These are phyloP conservation scores for Tachuris rubrigastra DNA, from an alignment of 2,113 vertebrate species.

Conservation along the genomic window DNA sequence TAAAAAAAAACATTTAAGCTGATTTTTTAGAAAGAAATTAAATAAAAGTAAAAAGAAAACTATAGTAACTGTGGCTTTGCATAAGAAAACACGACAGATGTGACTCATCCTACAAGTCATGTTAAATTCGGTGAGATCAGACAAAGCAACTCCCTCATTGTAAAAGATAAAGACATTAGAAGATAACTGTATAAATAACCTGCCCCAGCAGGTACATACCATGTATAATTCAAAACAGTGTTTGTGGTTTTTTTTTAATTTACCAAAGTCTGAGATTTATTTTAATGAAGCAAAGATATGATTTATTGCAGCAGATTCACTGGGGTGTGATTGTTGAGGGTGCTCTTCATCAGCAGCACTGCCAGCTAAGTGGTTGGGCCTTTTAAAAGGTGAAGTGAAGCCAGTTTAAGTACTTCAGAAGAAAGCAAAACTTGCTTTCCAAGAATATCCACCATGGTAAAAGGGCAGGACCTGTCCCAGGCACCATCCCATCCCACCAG, in stretches of 20 bases:
- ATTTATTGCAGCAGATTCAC: neutral
- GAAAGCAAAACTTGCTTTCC: neutral
- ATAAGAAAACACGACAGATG: neutral
- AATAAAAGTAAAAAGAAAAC: neutral
- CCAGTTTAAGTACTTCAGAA: neutral
- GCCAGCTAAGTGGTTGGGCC: neutral
- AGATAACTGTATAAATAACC: neutral
- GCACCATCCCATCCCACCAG: neutral
- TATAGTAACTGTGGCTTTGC: neutral
- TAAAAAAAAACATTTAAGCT: neutral
- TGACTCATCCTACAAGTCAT: neutral
- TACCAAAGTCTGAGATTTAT: neutral
- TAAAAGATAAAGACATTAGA: neutral
- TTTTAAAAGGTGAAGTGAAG: neutral
- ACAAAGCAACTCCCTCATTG: neutral
- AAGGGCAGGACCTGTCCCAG: neutral
- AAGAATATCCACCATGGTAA: accelerated
- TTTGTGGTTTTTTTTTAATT: neutral
- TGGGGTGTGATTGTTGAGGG: neutral
- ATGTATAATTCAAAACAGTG: neutral
- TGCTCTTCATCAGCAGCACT: neutral
- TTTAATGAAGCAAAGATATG: neutral
- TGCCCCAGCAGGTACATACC: neutral
- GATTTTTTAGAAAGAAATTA: neutral
- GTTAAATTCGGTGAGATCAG: neutral